Percentiles rank a stretch among this genome's conserved stretches.
phyloP scores from a whole-genome alignment of 2,113 vertebrate genomes.

The Xyrauchen texanus region DNA sequence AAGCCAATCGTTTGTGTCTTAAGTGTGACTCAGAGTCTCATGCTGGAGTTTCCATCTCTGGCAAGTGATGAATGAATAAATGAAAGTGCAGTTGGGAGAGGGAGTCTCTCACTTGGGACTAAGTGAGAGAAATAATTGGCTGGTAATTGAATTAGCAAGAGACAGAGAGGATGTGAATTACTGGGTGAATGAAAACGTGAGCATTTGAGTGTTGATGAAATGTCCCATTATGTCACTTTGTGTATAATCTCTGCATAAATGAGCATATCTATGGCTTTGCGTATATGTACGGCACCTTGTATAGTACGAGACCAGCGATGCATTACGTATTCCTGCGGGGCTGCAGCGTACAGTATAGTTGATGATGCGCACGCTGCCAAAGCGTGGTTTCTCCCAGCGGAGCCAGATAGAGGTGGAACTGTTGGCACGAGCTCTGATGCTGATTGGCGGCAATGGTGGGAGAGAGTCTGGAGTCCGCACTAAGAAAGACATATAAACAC shows the following conservation, averaged over 20 bases:
- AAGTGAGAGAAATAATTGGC: background rate
- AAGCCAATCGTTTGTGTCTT: too few species aligned
- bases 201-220: background rate
- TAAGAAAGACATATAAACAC: constrained; percentile 22
- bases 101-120: too few species aligned
- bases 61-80: background rate
- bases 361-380: constrained; percentile 87
- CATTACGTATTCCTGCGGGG: constrained; percentile 88
- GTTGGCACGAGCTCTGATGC: constrained; percentile 86
- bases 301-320: constrained; percentile 91
- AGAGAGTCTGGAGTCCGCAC: constrained; percentile 72
- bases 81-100: background rate
- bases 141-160: background rate
- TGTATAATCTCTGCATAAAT: background rate
- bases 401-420: constrained; percentile 95
- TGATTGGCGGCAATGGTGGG: constrained; percentile 86
- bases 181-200: background rate
- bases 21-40: too few species aligned
- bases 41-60: too few species aligned
- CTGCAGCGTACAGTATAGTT: constrained; percentile 96
- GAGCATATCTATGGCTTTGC: constrained; percentile 40
- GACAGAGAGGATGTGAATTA: background rate
- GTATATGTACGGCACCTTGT: constrained; percentile 78
- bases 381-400: constrained; percentile 90
- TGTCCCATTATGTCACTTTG: background rate